A percentile compares a stretch with the other conserved stretches of the same genome.
Conservation (phyloP, 2,888 invertebrate genomes). For the Serripes groenlandicus region DNA sequence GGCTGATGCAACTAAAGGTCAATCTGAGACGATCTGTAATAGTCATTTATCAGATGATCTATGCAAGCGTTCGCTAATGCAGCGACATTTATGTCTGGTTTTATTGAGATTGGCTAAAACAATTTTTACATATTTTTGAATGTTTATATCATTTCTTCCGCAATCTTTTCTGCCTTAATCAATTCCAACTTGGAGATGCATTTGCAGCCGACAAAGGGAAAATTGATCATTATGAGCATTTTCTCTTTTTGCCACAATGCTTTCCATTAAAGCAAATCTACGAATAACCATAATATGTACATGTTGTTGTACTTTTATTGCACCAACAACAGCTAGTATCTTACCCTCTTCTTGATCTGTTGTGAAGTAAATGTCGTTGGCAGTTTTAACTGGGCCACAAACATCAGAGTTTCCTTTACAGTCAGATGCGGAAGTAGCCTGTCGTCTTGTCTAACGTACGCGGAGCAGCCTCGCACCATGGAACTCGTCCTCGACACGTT, state of each 20-base stretch:
- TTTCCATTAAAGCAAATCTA: not conserved
- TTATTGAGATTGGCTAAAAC: no score
- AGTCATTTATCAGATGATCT: no score
- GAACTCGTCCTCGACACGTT: constrained; percentile 91
- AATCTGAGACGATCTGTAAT: no score
- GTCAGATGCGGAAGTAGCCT: constrained; percentile 94
- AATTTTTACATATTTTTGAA: no score
- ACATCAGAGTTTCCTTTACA: constrained; percentile 91
- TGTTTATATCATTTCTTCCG: not conserved
- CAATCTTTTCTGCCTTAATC: no score
- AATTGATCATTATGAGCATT: not conserved
- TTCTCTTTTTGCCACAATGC: not conserved
- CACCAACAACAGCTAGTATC: not conserved
- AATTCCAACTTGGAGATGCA: no score
- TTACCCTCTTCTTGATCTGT: constrained; percentile 94
- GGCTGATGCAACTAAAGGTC: no score
- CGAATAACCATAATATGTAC: not conserved
- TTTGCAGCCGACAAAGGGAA: not conserved
- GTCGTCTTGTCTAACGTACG: constrained; percentile 95
- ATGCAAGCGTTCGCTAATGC: no score
- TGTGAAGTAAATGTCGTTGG: constrained; percentile 88
- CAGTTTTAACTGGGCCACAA: constrained; percentile 85
- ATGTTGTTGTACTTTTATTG: not conserved
- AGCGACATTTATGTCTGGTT: no score
- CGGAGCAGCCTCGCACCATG: constrained; percentile 88